Base-by-base conservation (phyloP, 2,888 invertebrate genomes). In the Unio delphinus region DNA sequence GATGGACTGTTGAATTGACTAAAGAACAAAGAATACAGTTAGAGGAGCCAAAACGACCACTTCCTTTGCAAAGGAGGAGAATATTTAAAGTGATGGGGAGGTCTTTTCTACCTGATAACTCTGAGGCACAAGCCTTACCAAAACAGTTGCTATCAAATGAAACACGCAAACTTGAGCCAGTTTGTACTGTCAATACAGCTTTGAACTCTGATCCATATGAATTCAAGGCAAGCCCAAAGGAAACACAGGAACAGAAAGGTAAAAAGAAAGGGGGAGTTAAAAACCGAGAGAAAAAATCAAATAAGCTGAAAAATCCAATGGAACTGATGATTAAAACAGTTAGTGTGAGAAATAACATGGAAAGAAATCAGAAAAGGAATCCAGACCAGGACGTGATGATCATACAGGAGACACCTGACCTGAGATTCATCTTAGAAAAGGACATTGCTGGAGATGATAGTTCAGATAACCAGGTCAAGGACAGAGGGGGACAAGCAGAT, bases 211-310 rank as follows among this genome's bases (percentile, higher is more conserved):
- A 86, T 73, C 86, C 86, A 8, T 86, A 80, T 76, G 80, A 82
- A 61, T 86, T 86, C 61, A 78, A 74, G 55, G 75, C 78, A 17
- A 86, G 86, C 68, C 84, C 82, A 69, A 72, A 65, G n/a, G 82
- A 82, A 7, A 64, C 61, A 58, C 76, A 78, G 65, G 23, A 61
- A 20, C 55, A 45, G 64, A 70, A 69, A 61, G 54, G 34, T 8
- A 78, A 70, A 62, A 45, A 69, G 72, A 61, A 62, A 68, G 17
- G 45, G 28, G 4, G 56, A 59, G 62, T 23, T 55, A 68, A 64
- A 54, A 67, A 61, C 55, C 67, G 69, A 64, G n/a, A 26, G n/a
- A 65, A 61, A 61, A 61, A n/a, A 60, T 62, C 56, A 56, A 72
- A 23, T 65, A 56, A 60, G 45, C 23, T n/a, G 59, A 56, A 28